phyloP scores from a whole-genome alignment of 2,113 vertebrate genomes.

The Jaculus jaculus region DNA sequence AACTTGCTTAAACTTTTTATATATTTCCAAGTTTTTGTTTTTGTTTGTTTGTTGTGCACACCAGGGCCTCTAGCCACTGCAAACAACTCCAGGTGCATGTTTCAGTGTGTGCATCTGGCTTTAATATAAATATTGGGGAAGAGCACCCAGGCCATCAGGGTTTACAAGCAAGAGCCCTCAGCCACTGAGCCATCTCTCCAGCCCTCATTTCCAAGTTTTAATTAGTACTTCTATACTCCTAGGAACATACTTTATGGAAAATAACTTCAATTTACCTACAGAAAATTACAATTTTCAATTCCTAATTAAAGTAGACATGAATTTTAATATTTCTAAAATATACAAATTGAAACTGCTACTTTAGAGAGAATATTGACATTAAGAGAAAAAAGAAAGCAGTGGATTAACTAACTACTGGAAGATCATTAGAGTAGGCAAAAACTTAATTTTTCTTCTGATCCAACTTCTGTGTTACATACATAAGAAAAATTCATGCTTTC shows the following conservation, averaged over 20 bases:
- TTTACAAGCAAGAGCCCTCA: no score
- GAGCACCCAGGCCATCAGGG: no score
- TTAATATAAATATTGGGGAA: no score
- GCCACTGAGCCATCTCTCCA: no score
- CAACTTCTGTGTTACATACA: not conserved
- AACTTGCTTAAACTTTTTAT: constrained; percentile 39
- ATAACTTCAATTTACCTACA: constrained; percentile 47
- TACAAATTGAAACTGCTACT: constrained; percentile 8
- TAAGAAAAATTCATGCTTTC: not conserved
- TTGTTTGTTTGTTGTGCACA: no score
- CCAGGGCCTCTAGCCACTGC: no score
- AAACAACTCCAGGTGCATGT: no score
- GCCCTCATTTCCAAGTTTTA: constrained; percentile 17
- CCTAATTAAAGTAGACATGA: constrained; percentile 45
- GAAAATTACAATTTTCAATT: constrained; percentile 37
- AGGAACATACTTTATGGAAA: constrained; percentile 19
- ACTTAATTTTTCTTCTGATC: not conserved
- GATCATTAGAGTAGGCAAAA: constrained; percentile 37
- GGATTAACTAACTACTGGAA: not conserved
- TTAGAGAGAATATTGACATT: constrained; percentile 25
- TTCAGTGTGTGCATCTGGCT: no score
- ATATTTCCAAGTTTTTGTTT: not conserved
- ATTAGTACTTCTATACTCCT: constrained; percentile 28
- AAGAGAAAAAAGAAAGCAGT: not conserved
- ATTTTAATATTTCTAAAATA: constrained; percentile 52